Percentiles rank a stretch among this genome's conserved stretches.
phyloP scores from a whole-genome alignment of 2,888 invertebrate genomes.

The Lucinisca nassula region DNA sequence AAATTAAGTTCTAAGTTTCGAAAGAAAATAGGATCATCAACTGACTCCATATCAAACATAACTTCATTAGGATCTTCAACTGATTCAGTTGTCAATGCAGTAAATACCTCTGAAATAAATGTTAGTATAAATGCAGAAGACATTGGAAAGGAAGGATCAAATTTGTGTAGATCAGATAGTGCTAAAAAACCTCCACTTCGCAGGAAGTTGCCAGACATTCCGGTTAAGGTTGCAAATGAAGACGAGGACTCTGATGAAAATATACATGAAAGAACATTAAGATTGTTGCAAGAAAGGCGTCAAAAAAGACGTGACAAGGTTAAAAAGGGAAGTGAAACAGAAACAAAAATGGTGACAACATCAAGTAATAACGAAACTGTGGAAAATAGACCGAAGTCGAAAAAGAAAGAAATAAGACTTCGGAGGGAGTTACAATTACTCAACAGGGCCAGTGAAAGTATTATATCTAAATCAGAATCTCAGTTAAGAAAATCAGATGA shows the following conservation, averaged over 20 bases:
- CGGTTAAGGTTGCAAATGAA: conserved; percentile 29
- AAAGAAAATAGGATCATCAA: not conserved
- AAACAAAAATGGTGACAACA: not conserved
- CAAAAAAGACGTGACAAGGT: conserved; percentile 44
- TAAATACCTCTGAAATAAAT: not conserved
- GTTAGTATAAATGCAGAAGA: not conserved
- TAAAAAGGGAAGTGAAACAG: not conserved
- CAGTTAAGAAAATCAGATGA: not conserved
- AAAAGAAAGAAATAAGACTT: conserved; percentile 58
- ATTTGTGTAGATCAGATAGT: conserved; percentile 25
- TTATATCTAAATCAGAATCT: not conserved
- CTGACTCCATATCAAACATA: not conserved
- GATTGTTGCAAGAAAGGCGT: conserved; percentile 60
- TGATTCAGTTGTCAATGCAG: not conserved
- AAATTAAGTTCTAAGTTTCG: not conserved
- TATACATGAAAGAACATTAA: conserved; percentile 62
- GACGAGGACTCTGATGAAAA: conserved; percentile 61
- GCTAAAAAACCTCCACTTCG: conserved; percentile 34
- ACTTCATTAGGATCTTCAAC: not conserved
- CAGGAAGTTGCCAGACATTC: conserved; percentile 64
- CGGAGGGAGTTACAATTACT: conserved; percentile 63
- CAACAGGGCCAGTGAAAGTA: conserved; percentile 24
- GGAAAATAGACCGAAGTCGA: not conserved
- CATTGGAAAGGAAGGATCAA: not conserved
- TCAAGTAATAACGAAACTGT: not conserved